A percentile compares a stretch with the other conserved stretches of the same genome.
phyloP scores from a whole-genome alignment of 2,797 vertebrate genomes.

The Hippopotamyrus pictus region DNA sequence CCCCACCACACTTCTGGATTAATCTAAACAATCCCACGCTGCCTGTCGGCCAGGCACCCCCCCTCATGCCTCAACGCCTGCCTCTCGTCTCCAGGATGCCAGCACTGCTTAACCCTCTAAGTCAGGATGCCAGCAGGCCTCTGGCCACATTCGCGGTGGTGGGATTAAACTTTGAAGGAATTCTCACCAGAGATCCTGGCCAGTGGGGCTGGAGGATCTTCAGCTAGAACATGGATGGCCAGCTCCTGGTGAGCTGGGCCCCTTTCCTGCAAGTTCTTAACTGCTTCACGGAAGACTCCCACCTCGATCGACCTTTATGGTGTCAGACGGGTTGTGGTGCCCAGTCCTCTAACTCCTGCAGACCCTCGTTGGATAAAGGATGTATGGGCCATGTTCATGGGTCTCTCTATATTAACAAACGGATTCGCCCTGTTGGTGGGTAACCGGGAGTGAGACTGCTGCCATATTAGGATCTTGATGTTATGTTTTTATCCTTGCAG shows the following conservation, averaged over 20 bases:
- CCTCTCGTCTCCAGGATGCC: conserved; percentile 8
- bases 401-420: neutral
- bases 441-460: neutral
- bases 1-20: conserved; percentile 23
- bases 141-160: neutral
- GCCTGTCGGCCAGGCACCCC: neutral
- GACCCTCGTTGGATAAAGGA: neutral
- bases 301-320: neutral
- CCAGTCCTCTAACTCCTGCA: neutral
- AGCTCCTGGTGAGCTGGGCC: neutral
- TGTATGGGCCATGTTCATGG: neutral
- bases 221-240: neutral
- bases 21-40: conserved; percentile 14
- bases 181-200: neutral
- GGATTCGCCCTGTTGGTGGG: neutral
- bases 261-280: neutral
- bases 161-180: neutral
- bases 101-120: conserved; percentile 15
- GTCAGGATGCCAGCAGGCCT: neutral
- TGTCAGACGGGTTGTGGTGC: neutral
- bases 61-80: neutral
- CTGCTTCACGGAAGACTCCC: neutral
- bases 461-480: neutral
- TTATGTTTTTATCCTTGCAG: neutral
- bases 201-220: neutral